Percentiles rank a stretch among this genome's conserved stretches.
Conservation (phyloP, 2,797 vertebrate species). For the Protonibea diacanthus region DNA sequence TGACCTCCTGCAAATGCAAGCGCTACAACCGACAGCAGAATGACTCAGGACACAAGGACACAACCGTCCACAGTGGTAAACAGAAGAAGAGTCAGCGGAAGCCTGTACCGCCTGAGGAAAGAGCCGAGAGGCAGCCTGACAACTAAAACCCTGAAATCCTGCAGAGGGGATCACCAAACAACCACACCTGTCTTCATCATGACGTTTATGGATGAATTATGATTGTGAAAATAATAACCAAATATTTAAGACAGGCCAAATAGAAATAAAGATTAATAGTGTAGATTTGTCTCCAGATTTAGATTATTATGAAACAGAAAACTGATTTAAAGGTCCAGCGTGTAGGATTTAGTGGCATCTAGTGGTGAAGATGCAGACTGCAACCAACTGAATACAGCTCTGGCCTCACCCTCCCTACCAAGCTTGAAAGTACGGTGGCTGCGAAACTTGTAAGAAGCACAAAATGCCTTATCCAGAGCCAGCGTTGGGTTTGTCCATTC, state of each 20-base stretch:
- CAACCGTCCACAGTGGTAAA: constrained; percentile 14
- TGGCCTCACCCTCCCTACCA: too few relatives aligned
- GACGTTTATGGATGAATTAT: not conserved
- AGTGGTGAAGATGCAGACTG: too few relatives aligned
- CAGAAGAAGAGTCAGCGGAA: constrained; percentile 51
- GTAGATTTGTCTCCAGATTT: not conserved
- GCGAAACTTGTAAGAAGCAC: too few relatives aligned
- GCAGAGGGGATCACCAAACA: not conserved
- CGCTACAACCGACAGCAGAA: constrained; percentile 93
- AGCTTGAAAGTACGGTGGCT: too few relatives aligned
- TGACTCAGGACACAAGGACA: constrained; percentile 87
- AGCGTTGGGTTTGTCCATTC: too few relatives aligned
- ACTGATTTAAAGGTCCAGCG: not conserved
- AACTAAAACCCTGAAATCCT: constrained; percentile 33
- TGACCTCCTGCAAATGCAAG: constrained; percentile 97
- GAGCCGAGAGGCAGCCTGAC: constrained; percentile 8
- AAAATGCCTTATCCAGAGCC: too few relatives aligned
- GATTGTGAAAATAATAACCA: not conserved
- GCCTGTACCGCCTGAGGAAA: constrained; percentile 33
- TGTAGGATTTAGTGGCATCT: too few relatives aligned
- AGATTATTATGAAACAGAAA: not conserved
- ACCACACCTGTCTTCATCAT: not conserved
- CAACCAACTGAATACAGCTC: too few relatives aligned
- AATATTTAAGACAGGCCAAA: not conserved
- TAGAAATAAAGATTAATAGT: not conserved